Evolutionary conservation across 2,888 invertebrate species (phyloP), one percentile per base, ranked within the genome.

Genomic region (Polydrusus pterygomalis): DNA sequence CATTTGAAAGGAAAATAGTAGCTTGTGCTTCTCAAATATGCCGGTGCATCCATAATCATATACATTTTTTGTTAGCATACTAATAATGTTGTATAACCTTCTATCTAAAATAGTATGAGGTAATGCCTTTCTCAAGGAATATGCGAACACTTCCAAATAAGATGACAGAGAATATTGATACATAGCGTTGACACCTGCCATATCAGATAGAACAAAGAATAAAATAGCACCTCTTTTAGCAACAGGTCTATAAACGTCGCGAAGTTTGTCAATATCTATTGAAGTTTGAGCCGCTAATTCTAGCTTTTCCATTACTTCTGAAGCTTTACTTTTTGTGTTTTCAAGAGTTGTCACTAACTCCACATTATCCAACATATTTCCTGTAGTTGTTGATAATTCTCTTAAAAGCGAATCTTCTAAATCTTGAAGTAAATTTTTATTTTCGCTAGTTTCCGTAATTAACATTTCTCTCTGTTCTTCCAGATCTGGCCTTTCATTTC

Each of bases 11-110:
- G 97, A 97, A 86, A 93, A 97, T 20, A 97, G 89, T 40, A 97
- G 88, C 86, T 97, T 97, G 88, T 97, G 97, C 54, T 93, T 93
- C 86, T 97, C 96, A 87, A 97, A 97, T 80, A 97, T 95, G 67
- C 97, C 94, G 30, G 95, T 96, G 83, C 97, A 97, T 1, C 96
- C 97, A 82, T 96, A 97, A 83, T 94, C 94, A 83, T 97, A 97
- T 0, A 97, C 93, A 84, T 95, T 96, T 83, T 94, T 94, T 0
- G 97, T 97, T 45, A 97, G 88, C 79, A 93, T 95, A 67, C 92
- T 92, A 77, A 96, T 94, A 74, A 97, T 96, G 84, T 97, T 97
- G 49, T 87, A 88, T 60, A 97, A 87, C 9, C 97, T 91, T 82
- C 92, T 94, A 2, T 86, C 82, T 0, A 97, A 87, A n/a, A 94